Conservation (phyloP, 2,797 vertebrate genomes). For the Melanotaenia maccullochi region DNA sequence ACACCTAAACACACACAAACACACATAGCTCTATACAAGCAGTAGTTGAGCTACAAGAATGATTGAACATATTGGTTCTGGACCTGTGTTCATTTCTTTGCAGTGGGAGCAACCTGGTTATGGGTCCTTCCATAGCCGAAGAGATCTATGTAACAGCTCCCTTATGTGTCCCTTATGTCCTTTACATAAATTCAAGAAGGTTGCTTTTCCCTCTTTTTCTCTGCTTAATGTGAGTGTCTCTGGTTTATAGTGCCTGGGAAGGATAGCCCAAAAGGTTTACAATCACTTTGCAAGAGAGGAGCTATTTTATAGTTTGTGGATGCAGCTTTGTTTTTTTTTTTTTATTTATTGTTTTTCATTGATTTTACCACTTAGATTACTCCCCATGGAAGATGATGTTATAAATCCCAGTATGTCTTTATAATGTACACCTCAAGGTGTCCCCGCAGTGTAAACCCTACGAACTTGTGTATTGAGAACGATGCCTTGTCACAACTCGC, state of each 20-base stretch:
- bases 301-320: slow-evolving; percentile 69
- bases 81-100: slow-evolving; percentile 27
- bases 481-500: slow-evolving; percentile 48
- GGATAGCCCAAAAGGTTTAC: slow-evolving; percentile 69
- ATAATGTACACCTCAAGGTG: slow-evolving; percentile 72
- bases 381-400: slow-evolving; percentile 61
- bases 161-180: slow-evolving; percentile 41
- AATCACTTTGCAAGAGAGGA: slow-evolving; percentile 64
- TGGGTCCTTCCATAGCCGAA: slow-evolving; percentile 20
- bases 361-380: slow-evolving; percentile 72
- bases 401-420: slow-evolving; percentile 72
- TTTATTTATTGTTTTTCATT: slow-evolving; percentile 56
- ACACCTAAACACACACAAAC: neutral
- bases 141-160: slow-evolving; percentile 48
- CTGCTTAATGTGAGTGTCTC: slow-evolving; percentile 47
- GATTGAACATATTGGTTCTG: slow-evolving; percentile 41
- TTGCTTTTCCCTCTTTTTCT: slow-evolving; percentile 43
- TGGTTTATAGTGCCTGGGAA: slow-evolving; percentile 40
- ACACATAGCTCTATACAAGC: slow-evolving; percentile 25
- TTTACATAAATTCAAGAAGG: slow-evolving; percentile 51
- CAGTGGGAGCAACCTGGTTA: slow-evolving; percentile 32
- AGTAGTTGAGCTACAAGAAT: slow-evolving; percentile 38
- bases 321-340: neutral
- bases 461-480: slow-evolving; percentile 31
- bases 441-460: slow-evolving; percentile 54